phyloP scores from a whole-genome alignment of 2,797 vertebrate species.

The Eospalax fontanierii region DNA sequence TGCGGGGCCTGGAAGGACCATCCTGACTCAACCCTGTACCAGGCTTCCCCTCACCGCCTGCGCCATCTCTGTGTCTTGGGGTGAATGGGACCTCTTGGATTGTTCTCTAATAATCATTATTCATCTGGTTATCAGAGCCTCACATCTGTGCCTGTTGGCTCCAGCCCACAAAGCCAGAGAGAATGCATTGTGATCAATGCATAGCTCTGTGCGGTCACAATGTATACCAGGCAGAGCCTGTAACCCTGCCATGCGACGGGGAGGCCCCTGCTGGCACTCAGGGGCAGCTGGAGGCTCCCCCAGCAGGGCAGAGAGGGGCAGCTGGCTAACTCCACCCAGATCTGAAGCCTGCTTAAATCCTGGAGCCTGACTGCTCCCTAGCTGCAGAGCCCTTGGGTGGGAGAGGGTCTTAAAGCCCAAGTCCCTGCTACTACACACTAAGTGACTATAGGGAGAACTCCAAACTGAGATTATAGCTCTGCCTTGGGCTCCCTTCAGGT shows the following conservation, averaged over 20 bases:
- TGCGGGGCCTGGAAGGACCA: not conserved
- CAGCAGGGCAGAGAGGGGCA: not conserved
- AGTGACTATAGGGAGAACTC: not conserved
- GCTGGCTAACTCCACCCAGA: not conserved
- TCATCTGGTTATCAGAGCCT: conserved; percentile 17
- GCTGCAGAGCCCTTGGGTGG: not conserved
- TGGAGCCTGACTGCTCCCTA: not conserved
- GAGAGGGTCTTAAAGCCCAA: not conserved
- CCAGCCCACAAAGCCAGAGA: not conserved
- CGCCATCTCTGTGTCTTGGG: not conserved
- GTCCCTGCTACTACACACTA: no score
- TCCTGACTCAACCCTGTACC: not conserved
- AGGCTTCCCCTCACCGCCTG: not conserved
- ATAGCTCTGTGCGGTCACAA: not conserved
- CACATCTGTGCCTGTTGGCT: conserved; percentile 7
- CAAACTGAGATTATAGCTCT: not conserved
- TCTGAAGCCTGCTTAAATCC: not conserved
- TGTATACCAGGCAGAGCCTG: not conserved
- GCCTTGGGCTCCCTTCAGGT: not conserved
- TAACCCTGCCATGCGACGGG: not conserved
- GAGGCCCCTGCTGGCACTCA: not conserved
- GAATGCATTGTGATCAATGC: not conserved
- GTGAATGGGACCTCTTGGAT: conserved; percentile 36
- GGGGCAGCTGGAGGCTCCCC: not conserved
- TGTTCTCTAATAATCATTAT: not conserved